Base-by-base conservation (phyloP, 2,888 invertebrate species). In the Acanthacorydalis orientalis region DNA sequence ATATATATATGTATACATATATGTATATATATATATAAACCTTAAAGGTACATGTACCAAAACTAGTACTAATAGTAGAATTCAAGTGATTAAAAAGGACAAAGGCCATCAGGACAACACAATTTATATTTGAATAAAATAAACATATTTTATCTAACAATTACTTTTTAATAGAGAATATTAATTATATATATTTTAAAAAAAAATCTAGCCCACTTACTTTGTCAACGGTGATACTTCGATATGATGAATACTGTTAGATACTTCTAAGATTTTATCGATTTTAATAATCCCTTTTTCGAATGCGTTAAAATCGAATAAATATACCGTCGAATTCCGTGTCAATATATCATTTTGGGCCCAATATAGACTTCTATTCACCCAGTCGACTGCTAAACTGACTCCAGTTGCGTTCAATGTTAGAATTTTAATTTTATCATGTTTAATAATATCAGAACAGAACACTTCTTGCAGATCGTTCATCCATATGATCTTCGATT, bases 301-400 rank as follows among this genome's bases (percentile, higher is more conserved):
- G 12, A 70, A 66, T n/a, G 69, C 65, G 51, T 77, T 80, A 16
- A 87, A 62, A 59, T 84, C 78, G 4, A 85, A 67, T 51, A 77
- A 73, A 57, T 79, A 77, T 31, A 83, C 69, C 1, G 73, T 72
- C 49, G 73, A 72, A 53, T 70, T 68, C 48, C 54, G 55, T 38
- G 55, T 57, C 15, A 33, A 12, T 10, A 33, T 9, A 49, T 57
- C 61, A n/a, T 67, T 62, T 63, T 88, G 88, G 0, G 82, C 74
- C 79, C 88, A 90, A 61, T 87, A 93, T 7, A 93, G 68, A 42
- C 80, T 78, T 44, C 90, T 73, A 44, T 83, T 78, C 40, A 93
- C 75, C 93, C 93, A 95, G 64, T 95, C 92, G 1, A 89, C 72
- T 2, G 84, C 78, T 31, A 93, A 64, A 50, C 83, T 79, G 9